phyloP scores from a whole-genome alignment of 2,797 vertebrate species.

The Darevskia mixta region DNA sequence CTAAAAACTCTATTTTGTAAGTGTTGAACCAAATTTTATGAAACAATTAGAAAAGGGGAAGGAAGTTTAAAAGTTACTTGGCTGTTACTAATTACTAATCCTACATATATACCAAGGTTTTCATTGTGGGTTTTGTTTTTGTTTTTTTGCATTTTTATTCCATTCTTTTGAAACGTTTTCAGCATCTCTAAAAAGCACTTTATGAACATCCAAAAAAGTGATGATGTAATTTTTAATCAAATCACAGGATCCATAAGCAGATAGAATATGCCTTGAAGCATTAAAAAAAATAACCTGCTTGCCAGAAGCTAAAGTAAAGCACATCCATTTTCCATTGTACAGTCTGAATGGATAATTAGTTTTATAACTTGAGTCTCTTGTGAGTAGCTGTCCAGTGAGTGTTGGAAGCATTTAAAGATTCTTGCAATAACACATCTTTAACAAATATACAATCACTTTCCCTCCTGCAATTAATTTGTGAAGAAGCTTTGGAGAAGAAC shows the following conservation, averaged over 20 bases:
- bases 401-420: slow-evolving; percentile 1
- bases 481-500: not conserved
- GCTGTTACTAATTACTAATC: not conserved
- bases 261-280: not conserved
- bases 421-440: slow-evolving; percentile 8
- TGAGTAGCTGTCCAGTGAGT: not conserved
- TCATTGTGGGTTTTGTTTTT: too few species aligned
- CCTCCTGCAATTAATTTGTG: not conserved
- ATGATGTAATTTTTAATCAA: not conserved
- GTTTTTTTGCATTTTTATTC: not conserved
- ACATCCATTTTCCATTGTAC: slow-evolving; percentile 5
- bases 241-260: slow-evolving; percentile 3
- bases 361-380: slow-evolving; percentile 23
- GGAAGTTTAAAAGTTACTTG: not conserved
- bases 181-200: not conserved
- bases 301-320: not conserved
- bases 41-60: not conserved
- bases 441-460: not conserved
- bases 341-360: slow-evolving; percentile 6
- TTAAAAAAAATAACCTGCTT: not conserved
- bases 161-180: not conserved
- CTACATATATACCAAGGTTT: not conserved
- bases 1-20: not conserved
- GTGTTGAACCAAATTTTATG: not conserved
- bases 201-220: slow-evolving; percentile 6